Percentiles rank a stretch among this genome's conserved stretches.
Evolutionary conservation across 2,888 invertebrate genomes (phyloP).

Genomic region (Cosmia trapezina): DNA sequence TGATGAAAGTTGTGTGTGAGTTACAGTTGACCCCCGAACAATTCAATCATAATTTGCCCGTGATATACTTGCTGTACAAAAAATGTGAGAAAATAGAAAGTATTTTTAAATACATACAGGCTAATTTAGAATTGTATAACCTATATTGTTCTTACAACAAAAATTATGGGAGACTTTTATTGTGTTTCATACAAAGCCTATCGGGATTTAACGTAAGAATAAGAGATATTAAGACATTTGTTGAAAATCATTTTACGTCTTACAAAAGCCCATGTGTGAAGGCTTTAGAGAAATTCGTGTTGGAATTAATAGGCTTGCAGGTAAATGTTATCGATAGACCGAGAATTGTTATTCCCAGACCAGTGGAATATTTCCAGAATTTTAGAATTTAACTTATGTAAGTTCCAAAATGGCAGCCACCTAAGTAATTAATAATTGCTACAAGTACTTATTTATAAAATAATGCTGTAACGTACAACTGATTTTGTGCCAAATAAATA

Average conservation of each 20-base stretch:
- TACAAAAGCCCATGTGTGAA: slow-evolving; percentile 37
- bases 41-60: slow-evolving; percentile 25
- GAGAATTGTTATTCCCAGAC: slow-evolving; percentile 45
- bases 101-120: slow-evolving; percentile 20
- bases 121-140: slow-evolving; percentile 12
- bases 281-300: slow-evolving; percentile 22
- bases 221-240: slow-evolving; percentile 14
- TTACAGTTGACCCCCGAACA: slow-evolving; percentile 2
- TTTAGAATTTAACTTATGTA: neutral
- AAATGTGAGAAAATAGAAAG: slow-evolving; percentile 24
- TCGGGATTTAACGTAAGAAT: slow-evolving; percentile 25
- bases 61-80: slow-evolving; percentile 38
- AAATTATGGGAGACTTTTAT: slow-evolving; percentile 37
- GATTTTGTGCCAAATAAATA: neutral
- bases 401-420: neutral
- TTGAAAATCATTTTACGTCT: slow-evolving; percentile 30
- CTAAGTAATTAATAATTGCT: neutral
- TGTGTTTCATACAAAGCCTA: slow-evolving; percentile 42
- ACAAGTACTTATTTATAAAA: neutral
- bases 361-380: slow-evolving; percentile 19
- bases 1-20: slow-evolving; percentile 23
- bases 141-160: slow-evolving; percentile 27
- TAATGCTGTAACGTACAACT: neutral
- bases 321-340: slow-evolving; percentile 15
- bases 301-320: slow-evolving; percentile 16